phyloP scores from a whole-genome alignment of 2,888 invertebrate genomes.

The Ophion ellenae region DNA sequence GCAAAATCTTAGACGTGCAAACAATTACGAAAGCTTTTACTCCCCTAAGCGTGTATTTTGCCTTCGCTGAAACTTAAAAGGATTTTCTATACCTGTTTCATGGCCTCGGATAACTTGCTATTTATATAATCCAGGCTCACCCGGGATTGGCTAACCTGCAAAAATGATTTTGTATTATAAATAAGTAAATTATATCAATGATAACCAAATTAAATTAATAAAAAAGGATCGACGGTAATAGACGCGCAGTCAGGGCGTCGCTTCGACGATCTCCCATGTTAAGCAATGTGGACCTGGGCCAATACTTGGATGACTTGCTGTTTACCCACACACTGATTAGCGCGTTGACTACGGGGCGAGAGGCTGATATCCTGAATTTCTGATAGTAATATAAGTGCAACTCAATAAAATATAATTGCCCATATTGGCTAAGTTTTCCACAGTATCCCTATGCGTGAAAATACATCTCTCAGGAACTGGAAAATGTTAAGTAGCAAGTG shows the following conservation, averaged over 20 bases:
- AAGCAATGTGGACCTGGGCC: background rate
- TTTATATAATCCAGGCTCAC: constrained; percentile 75
- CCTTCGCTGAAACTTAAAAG: background rate
- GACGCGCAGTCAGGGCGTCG: no score
- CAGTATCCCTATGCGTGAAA: background rate
- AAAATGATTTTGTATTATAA: constrained; percentile 29
- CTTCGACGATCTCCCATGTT: background rate
- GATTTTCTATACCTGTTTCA: constrained; percentile 74
- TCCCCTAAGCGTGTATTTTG: background rate
- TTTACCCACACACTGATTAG: background rate
- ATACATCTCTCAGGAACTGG: background rate
- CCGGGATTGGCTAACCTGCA: constrained; percentile 76
- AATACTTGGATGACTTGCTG: background rate
- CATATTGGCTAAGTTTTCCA: background rate
- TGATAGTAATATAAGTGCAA: background rate
- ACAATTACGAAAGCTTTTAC: background rate
- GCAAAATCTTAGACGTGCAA: background rate
- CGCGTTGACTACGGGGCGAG: background rate
- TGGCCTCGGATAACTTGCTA: constrained; percentile 73
- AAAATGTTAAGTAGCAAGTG: background rate
- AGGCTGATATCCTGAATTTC: background rate
- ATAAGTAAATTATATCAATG: background rate
- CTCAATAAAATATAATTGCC: background rate
- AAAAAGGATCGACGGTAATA: background rate
- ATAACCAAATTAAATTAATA: background rate